Evolutionary conservation across 2,888 invertebrate genomes (phyloP), one percentile per base, ranked within the genome.

Genomic region (Eueremaeus valkanovi): DNA sequence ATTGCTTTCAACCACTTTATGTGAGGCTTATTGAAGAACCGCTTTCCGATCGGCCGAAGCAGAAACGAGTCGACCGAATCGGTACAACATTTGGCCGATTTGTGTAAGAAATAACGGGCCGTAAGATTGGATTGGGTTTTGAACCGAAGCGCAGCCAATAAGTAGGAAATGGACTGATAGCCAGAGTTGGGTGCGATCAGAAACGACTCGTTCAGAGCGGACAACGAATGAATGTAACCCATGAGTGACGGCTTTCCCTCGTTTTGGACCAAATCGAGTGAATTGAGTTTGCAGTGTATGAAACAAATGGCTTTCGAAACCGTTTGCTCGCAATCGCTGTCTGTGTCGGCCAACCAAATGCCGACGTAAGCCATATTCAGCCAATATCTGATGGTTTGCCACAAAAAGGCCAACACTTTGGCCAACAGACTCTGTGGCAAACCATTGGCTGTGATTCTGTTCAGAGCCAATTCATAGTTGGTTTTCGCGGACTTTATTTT

Each of bases 21-120:
- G 36, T 76, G 76, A 27, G 61, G 42, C 40, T 77, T 77, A 51
- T 74, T 77, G 40, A 77, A 76, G 31, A 73, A 76, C n/a, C 70
- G 33, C 6, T 74, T 55, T 11, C 77, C 77, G 31, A 77, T 72
- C 27, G 76, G 76, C 6, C 55, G 55, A 18, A 76, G 29, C n/a
- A 77, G 36, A 51, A 75, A 77, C 2, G 73, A 45, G 9, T 73
- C 55, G 13, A 42, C 9, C 18, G 40, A 16, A 18, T 68, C 36
- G 29, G 40, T 72, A 3, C 9, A 31, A 11, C 45, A 33, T 42
- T 74, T 31, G 8, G 70, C n/a, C 24, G 40, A 51, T 68, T 72
- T 76, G n/a, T 63, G 74, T 33, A 77, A 66, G 33, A 73, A 77
- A 31, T 77, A 77, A 18, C 77, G 31, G 16, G 77, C 77, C 29